These are phyloP conservation scores for Xyrauchen texanus DNA, from an alignment of 2,113 vertebrate genomes.

Conservation along the genomic window DNA sequence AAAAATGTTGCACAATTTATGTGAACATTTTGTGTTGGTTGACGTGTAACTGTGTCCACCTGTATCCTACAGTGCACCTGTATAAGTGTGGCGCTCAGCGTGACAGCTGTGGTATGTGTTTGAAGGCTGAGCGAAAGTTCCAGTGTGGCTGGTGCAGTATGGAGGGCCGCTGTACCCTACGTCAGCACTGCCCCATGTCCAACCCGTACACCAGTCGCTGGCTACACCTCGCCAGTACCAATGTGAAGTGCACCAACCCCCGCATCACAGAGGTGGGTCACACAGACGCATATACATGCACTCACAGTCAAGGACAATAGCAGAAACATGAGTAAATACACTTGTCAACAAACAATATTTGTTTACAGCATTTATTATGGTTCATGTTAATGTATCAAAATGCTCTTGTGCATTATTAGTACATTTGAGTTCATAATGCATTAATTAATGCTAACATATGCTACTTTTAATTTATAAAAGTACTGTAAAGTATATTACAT, in stretches of 20 bases:
- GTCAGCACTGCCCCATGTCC: constrained; percentile 81
- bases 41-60: neutral
- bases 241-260: constrained; percentile 96
- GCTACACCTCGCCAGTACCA: constrained; percentile 88
- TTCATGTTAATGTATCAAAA: no score
- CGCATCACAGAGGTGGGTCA: constrained; percentile 92
- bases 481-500: no score
- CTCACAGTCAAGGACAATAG: no score
- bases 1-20: neutral
- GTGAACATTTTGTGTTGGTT: neutral
- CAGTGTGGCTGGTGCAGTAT: constrained; percentile 94
- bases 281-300: neutral
- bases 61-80: constrained; percentile 83
- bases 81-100: constrained; percentile 96
- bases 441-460: no score
- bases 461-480: no score
- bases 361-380: no score
- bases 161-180: constrained; percentile 84
- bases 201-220: constrained; percentile 81
- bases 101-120: constrained; percentile 96
- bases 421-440: no score
- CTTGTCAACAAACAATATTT: no score
- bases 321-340: no score
- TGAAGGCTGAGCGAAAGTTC: constrained; percentile 93
- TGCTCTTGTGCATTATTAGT: no score